Conservation (phyloP, 2,113 vertebrate species). For the Oostethus manadensis region DNA sequence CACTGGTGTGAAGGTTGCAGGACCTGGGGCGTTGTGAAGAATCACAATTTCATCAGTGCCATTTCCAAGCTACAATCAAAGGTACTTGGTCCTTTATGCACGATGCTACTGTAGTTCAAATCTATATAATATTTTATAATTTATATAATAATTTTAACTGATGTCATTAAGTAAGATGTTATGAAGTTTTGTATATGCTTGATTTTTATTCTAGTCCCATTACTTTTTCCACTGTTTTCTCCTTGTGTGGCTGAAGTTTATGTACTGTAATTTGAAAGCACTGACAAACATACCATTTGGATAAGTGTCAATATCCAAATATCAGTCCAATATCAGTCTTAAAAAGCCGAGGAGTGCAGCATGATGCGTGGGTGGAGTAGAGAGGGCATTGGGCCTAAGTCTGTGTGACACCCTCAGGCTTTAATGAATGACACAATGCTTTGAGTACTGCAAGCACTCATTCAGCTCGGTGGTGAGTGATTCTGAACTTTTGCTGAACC, state of each 20-base stretch:
- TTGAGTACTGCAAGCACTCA: constrained; percentile 53
- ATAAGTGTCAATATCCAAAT: constrained; percentile 23
- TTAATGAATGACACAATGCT: constrained; percentile 63
- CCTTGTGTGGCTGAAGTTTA: constrained; percentile 25
- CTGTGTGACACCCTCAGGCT: constrained; percentile 66
- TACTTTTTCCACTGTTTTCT: neutral
- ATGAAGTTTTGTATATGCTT: constrained; percentile 27
- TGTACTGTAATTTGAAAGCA: constrained; percentile 38
- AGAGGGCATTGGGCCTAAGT: constrained; percentile 63
- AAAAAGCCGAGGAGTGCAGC: constrained; percentile 42
- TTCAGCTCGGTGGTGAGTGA: constrained; percentile 50
- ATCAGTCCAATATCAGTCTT: constrained; percentile 32
- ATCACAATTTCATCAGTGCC: constrained; percentile 42
- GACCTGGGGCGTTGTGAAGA: constrained; percentile 40
- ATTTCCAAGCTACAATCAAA: constrained; percentile 33
- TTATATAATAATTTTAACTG: constrained; percentile 19
- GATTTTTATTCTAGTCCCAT: constrained; percentile 21
- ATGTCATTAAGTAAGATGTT: constrained; percentile 14
- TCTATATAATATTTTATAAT: constrained; percentile 20
- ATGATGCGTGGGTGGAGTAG: constrained; percentile 45
- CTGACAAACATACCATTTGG: constrained; percentile 39
- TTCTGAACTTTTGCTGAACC: constrained; percentile 66
- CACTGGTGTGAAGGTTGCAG: constrained; percentile 41
- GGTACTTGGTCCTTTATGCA: constrained; percentile 23
- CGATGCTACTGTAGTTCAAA: constrained; percentile 13